phyloP scores from a whole-genome alignment of 2,888 invertebrate genomes.

The Drosophila lacicola region DNA sequence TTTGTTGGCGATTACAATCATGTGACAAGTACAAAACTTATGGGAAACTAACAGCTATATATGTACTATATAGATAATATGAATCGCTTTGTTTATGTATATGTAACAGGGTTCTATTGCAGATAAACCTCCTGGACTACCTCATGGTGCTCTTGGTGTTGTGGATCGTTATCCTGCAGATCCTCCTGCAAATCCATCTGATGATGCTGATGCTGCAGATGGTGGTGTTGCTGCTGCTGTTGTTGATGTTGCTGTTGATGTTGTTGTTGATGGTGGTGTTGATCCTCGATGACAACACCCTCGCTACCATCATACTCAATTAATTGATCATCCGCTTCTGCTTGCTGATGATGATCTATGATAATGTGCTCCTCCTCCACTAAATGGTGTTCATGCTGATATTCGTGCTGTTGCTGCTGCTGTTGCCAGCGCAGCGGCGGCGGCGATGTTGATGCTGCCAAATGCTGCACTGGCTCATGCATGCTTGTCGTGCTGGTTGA shows the following conservation, averaged over 20 bases:
- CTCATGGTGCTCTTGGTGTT: constrained; percentile 79
- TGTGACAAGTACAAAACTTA: constrained; percentile 17
- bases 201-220: constrained; percentile 71
- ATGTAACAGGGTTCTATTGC: constrained; percentile 56
- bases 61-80: constrained; percentile 16
- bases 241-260: constrained; percentile 49
- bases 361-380: constrained; percentile 71
- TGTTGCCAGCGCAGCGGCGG: constrained; percentile 79
- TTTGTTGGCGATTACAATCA: constrained; percentile 18
- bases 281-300: constrained; percentile 68
- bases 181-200: constrained; percentile 74
- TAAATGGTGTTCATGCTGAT: constrained; percentile 68
- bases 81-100: constrained; percentile 10
- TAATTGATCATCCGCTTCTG: constrained; percentile 74
- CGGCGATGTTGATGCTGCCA: constrained; percentile 77
- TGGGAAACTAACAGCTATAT: constrained; percentile 26
- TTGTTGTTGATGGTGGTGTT: constrained; percentile 48
- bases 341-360: constrained; percentile 73
- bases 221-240: constrained; percentile 58
- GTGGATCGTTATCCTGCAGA: constrained; percentile 71
- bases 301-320: constrained; percentile 79
- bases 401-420: constrained; percentile 56
- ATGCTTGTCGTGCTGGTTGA: constrained; percentile 43
- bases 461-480: constrained; percentile 61
- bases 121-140: constrained; percentile 82